Conservation (phyloP, 2,888 invertebrate genomes). For the Iselma pallidipennis region DNA sequence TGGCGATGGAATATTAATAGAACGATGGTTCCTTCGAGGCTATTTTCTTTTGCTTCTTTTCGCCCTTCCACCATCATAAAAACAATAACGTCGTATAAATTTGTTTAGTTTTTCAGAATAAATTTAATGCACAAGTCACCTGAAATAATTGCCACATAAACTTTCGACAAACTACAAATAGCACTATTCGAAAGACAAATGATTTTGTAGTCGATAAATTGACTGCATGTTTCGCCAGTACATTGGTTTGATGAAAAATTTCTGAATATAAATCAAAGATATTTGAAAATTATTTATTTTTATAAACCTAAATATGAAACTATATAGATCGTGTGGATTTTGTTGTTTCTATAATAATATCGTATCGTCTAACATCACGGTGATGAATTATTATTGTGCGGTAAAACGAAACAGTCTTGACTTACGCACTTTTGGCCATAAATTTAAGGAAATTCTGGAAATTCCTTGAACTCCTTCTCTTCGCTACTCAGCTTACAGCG, state of each 20-base stretch:
- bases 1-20: slow-evolving; percentile 18
- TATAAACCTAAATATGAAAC: no score
- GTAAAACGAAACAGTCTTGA: slow-evolving; percentile 34
- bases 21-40: not conserved
- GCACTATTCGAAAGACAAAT: slow-evolving; percentile 20
- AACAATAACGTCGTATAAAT: slow-evolving; percentile 1
- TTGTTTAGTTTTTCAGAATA: slow-evolving; percentile 3
- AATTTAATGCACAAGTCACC: slow-evolving; percentile 12
- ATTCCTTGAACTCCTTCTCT: slow-evolving; percentile 39
- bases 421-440: slow-evolving; percentile 39
- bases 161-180: slow-evolving; percentile 24
- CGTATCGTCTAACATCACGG: not conserved
- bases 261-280: slow-evolving; percentile 9
- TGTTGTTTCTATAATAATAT: slow-evolving; percentile 2
- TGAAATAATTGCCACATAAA: slow-evolving; percentile 23
- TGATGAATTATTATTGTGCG: slow-evolving; percentile 26
- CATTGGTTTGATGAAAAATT: slow-evolving; percentile 17
- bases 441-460: slow-evolving; percentile 41
- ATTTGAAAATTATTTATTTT: slow-evolving; percentile 3
- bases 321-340: slow-evolving; percentile 7
- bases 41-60: no score
- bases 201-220: slow-evolving; percentile 21
- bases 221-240: slow-evolving; percentile 22
- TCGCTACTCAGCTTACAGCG: slow-evolving; percentile 27
- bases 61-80: no score